A percentile compares a stretch with the other conserved stretches of the same genome.
phyloP scores from a whole-genome alignment of 2,113 vertebrate species.

The Panthera uncia region DNA sequence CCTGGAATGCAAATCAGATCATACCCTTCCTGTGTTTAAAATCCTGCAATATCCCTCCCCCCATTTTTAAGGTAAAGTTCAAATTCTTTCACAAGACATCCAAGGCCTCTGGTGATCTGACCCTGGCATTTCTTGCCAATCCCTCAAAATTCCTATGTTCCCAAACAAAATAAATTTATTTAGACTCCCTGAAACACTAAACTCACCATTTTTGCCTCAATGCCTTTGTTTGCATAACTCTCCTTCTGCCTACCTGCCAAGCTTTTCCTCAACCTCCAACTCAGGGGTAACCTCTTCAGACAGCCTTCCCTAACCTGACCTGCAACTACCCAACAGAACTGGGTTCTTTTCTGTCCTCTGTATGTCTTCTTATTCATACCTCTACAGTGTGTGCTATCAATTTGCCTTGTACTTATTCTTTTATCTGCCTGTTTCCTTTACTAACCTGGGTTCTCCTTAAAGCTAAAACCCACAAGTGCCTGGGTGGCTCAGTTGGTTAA shows the following conservation, averaged over 20 bases:
- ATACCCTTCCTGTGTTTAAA: background rate
- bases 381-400: background rate
- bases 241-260: background rate
- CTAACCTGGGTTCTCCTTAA: background rate
- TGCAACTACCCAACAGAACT: background rate
- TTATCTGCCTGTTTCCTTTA: slow-evolving; percentile 16
- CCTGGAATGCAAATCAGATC: background rate
- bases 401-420: background rate
- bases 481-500: no score
- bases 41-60: background rate
- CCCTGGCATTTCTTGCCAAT: background rate
- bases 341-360: background rate
- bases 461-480: background rate
- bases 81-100: background rate
- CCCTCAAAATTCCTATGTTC: background rate
- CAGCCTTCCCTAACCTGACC: background rate
- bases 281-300: background rate
- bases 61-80: background rate
- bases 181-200: background rate
- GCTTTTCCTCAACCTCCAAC: background rate
- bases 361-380: background rate
- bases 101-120: background rate
- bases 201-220: background rate
- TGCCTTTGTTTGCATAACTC: background rate
- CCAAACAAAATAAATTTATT: background rate